A percentile compares a stretch with the other conserved stretches of the same genome.
Evolutionary conservation across 2,113 vertebrate genomes (phyloP).

Genomic region (Noturus placidus): DNA sequence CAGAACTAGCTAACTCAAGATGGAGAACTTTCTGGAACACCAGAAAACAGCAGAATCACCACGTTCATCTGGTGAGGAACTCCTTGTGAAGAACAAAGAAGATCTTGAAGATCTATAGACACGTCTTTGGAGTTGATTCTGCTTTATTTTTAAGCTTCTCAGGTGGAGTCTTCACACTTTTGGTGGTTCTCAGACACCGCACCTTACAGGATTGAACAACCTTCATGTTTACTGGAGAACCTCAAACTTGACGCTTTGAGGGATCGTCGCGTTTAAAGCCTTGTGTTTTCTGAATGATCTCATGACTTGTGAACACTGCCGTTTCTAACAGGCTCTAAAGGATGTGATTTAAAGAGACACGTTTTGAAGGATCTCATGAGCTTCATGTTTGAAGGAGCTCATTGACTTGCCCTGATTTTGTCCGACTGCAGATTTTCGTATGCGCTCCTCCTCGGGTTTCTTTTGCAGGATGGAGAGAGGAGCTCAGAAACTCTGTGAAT

Average conservation of each 20-base stretch:
- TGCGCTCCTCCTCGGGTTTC: conserved; percentile 4
- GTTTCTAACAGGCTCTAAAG: neutral
- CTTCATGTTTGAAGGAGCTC: conserved; percentile 29
- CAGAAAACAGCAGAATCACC: neutral
- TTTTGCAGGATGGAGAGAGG: conserved; percentile 43
- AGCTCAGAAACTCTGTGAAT: conserved; percentile 37
- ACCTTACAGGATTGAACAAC: neutral
- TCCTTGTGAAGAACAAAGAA: neutral
- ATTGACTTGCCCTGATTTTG: neutral
- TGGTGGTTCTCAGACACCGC: neutral
- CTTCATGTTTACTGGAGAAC: neutral
- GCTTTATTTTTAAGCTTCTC: neutral
- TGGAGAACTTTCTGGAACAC: neutral
- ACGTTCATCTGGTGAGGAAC: neutral
- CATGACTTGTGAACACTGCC: neutral
- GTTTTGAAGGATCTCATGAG: conserved; percentile 41
- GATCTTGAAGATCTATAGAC: neutral
- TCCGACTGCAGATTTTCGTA: neutral
- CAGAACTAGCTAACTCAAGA: neutral
- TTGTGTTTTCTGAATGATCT: neutral
- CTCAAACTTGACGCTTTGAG: neutral
- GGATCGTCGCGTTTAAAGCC: neutral
- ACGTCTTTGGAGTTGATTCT: neutral
- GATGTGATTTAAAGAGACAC: conserved; percentile 32
- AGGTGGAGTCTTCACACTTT: neutral